Evolutionary conservation across 2,113 vertebrate species (phyloP).

Genomic region (Clarias gariepinus): DNA sequence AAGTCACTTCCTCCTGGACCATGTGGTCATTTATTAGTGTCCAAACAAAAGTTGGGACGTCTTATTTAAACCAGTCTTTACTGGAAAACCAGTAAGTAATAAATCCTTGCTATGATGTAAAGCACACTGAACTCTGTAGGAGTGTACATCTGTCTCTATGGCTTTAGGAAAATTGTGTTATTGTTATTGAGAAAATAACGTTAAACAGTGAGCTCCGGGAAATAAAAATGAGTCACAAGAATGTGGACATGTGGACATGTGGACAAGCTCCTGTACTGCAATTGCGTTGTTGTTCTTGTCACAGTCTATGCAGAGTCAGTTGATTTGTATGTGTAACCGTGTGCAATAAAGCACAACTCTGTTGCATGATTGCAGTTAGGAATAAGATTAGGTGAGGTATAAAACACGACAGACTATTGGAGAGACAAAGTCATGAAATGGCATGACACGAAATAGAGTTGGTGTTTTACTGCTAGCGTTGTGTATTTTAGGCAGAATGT

Average conservation of each 20-base stretch:
- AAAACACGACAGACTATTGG: neutral
- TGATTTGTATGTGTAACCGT: neutral
- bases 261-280: neutral
- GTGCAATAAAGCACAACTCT: neutral
- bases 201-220: neutral
- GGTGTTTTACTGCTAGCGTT: too few relatives aligned
- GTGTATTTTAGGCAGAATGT: neutral
- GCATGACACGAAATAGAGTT: neutral
- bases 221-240: neutral
- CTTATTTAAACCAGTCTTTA: neutral
- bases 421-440: neutral
- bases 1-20: slow-evolving; percentile 9
- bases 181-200: neutral
- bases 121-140: neutral
- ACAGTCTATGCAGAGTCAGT: neutral
- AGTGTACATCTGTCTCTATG: neutral
- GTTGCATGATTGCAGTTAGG: neutral
- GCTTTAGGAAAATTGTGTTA: neutral
- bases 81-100: neutral
- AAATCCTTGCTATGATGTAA: neutral
- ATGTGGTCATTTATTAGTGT: slow-evolving; percentile 16
- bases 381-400: neutral
- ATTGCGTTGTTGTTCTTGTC: neutral
- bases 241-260: neutral
- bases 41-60: neutral